Percentiles rank a stretch among this genome's conserved stretches.
Conservation (phyloP, 1,140 invertebrate species). For the Anastrepha obliqua region DNA sequence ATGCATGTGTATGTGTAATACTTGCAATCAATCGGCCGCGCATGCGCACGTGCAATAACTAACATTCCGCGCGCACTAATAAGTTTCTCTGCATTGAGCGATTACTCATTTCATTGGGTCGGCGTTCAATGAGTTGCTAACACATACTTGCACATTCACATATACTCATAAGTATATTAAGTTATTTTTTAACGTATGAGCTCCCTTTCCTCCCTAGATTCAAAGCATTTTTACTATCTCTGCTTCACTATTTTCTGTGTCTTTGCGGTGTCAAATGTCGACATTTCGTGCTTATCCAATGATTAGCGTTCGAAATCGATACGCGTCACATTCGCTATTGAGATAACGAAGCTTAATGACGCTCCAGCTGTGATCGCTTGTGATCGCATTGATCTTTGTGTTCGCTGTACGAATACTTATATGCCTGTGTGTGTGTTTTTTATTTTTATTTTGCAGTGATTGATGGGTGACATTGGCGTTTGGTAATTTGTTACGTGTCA, state of each 20-base stretch:
- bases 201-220: not conserved
- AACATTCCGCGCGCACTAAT: not conserved
- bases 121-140: not conserved
- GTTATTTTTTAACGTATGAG: not conserved
- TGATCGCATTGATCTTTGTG: not conserved
- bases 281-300: not conserved
- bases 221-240: not conserved
- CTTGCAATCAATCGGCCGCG: not conserved
- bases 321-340: not conserved
- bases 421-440: not conserved
- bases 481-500: slow-evolving; percentile 34
- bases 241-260: not conserved
- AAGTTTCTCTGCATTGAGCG: not conserved
- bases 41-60: not conserved
- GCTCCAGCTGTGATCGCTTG: not conserved
- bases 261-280: slow-evolving; percentile 13
- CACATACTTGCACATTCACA: not conserved
- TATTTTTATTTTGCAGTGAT: not conserved
- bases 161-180: not conserved
- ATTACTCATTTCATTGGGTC: not conserved
- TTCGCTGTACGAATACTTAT: not conserved
- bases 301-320: slow-evolving; percentile 41
- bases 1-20: not conserved
- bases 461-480: slow-evolving; percentile 25
- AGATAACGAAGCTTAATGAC: not conserved